Evolutionary conservation across 1,140 invertebrate genomes (phyloP), one percentile per base, ranked within the genome.

Genomic region (Cyclina sinensis): DNA sequence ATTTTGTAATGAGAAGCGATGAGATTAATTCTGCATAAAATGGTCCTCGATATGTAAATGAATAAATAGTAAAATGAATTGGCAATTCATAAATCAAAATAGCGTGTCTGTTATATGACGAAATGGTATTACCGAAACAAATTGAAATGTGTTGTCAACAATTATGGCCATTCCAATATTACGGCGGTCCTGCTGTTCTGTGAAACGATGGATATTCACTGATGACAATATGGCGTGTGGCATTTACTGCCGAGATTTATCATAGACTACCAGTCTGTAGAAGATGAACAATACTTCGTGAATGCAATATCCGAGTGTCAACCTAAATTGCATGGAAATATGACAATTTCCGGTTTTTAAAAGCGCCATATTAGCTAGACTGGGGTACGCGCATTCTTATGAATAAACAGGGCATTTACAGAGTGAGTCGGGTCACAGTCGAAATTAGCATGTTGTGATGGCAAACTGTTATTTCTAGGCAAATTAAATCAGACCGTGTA

Each of bases 281-380:
- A 70, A 24, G 27, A 46, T 73, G 62, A 73, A 84, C 65, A 73
- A 73, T 84, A 51, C 24, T 24, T n/a, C 37, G 5, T 48, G 82
- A 84, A 70, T 84, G 30, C 54, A 46, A 84, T 73, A 84, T 84
- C 68, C 82, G 82, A 73, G 65, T 84, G 82, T 84, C 62, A 84
- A 39, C 30, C 43, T 70, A 73, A 84, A 84, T 84, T 73, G 82
- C 82, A 84, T 84, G 82, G 82, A 84, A 84, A 84, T 84, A 70
- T 73, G 65, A 54, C 82, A 84, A 84, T 84, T 84, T 84, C 82
- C 82, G 82, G 68, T 84, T 73, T 68, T 84, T 70, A 73, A 51
- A 70, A 74, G 46, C 68, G 82, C 65, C 48, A 82, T 82, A 65
- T 68, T 68, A 65, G 62, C 46, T 68, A 82, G 59, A 43, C 35